Conservation (phyloP, 2,113 vertebrate genomes). For the Willisornis vidua region DNA sequence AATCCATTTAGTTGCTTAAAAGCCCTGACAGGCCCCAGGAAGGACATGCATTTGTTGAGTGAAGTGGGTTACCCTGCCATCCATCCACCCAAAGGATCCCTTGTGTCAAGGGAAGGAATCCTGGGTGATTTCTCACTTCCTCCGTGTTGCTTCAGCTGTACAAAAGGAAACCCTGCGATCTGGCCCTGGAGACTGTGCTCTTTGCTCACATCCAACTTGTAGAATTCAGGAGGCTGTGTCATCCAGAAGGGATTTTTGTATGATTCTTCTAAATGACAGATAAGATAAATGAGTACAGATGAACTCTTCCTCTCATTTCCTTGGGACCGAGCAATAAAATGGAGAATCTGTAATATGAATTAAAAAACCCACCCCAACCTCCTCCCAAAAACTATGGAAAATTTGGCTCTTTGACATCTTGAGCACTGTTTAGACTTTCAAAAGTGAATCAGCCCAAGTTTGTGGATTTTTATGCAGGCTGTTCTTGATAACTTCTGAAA, state of each 20-base stretch:
- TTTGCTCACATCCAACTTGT: neutral
- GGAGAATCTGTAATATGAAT: neutral
- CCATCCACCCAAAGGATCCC: neutral
- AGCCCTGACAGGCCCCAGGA: neutral
- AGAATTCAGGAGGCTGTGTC: neutral
- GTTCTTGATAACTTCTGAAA: constrained; percentile 47
- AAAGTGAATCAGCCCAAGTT: neutral
- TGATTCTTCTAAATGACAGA: neutral
- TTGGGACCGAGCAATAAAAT: neutral
- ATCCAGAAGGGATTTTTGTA: neutral
- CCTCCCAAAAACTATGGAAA: neutral
- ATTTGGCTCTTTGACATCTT: neutral
- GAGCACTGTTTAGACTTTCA: neutral
- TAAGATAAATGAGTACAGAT: neutral
- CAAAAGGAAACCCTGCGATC: neutral
- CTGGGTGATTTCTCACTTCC: neutral
- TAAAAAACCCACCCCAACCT: neutral
- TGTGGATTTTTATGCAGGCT: neutral
- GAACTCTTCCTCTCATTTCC: neutral
- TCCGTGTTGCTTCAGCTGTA: constrained; percentile 9
- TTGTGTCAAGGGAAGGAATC: neutral
- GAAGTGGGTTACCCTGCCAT: neutral
- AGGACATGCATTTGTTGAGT: neutral
- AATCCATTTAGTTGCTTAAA: neutral
- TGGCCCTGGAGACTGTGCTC: neutral